Base-by-base conservation (phyloP, 2,113 vertebrate species). In the Macrotus californicus region DNA sequence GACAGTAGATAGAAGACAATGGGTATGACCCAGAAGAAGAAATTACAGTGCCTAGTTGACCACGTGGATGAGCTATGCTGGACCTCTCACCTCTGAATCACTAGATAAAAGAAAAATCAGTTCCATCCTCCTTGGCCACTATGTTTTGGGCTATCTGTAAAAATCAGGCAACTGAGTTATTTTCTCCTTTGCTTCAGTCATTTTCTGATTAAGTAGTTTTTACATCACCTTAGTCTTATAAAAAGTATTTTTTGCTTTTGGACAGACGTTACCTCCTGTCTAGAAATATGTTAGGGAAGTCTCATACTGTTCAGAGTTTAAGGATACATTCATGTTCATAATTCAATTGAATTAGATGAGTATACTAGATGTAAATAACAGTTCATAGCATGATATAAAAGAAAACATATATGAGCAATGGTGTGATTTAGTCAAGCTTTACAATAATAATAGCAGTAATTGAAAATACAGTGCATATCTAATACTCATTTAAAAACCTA, bases 161-260 rank as follows among this genome's bases (percentile, higher is more conserved):
- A 88, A 88, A 73, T 88, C 15, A 87, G 19, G 6, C 4, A 69
- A n/a, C 16, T 39, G 56, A 10, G 10, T 46, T 76, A 34, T 56
- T 87, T 82, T 3, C 61, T 79, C 3, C 31, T 89, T 73, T 69
- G 19, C 46, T 77, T 73, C 26, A 87, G 64, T 84, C 54, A 93
- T 85, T 76, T 95, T 80, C 54, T 43, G 2, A 29, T 3, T 80
- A 66, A 46, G n/a, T 12, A 54, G 6, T 43, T 50, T 75, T 69
- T 34, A 34, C 69, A 77, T 19, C 5, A 88, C 18, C 56, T 34
- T 34, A 48, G 43, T 34, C 43, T 10, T 34, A 21, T 48, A 50
- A 76, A 76, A 92, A 67, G 14, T 81, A 81, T 46, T 69, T 91
- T 80, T 34, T 66, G 39, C 41, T 36, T 77, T 88, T 43, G 52